Base-by-base conservation (phyloP, 2,888 invertebrate species). In the Colostygia pectinataria region DNA sequence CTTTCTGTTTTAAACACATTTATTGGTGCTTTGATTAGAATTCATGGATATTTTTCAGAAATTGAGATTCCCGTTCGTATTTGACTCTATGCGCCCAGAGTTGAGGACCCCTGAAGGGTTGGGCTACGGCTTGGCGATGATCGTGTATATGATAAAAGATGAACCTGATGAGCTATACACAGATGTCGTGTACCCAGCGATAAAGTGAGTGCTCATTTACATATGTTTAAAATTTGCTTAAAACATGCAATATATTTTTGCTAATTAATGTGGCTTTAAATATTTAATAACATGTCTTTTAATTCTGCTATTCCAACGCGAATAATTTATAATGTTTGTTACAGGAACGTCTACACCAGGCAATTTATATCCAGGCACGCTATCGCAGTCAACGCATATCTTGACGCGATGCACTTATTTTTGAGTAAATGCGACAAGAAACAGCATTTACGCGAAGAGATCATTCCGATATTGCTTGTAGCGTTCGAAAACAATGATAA, bases 41-140 rank as follows among this genome's bases (percentile, higher is more conserved):
- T n/a, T 29, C n/a, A 34, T 37, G 15, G n/a, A 24, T 33, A 1
- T 29, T 29, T 85, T 91, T 40, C 92, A 99, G 98, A 98, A 98
- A 95, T 91, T 98, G 40, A 96, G 98, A 93, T 98, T 97, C 92
- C 96, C 96, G 79, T 97, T 97, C 80, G 94, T 98, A 37, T 97
- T 98, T 95, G 97, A 98, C 24, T 94, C 94, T 63, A 90, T 99
- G 53, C 94, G 95, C 72, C 92, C 94, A 61, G 98, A 98, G 81
- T 93, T 98, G 85, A 93, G 93, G 68, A 93, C 94, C 14, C 94
- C 95, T 54, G 98, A 98, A 73, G 96, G 97, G 12, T 90, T 98
- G 57, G 95, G 97, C 0, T 94, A 97, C 0, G 97, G 96, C 5
- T 86, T 98, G 32, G 94, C 95, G 65, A 96, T 98, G 1, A 94